These are phyloP conservation scores for Syngnathus floridae DNA, from an alignment of 2,113 vertebrate species.

Conservation along the genomic window DNA sequence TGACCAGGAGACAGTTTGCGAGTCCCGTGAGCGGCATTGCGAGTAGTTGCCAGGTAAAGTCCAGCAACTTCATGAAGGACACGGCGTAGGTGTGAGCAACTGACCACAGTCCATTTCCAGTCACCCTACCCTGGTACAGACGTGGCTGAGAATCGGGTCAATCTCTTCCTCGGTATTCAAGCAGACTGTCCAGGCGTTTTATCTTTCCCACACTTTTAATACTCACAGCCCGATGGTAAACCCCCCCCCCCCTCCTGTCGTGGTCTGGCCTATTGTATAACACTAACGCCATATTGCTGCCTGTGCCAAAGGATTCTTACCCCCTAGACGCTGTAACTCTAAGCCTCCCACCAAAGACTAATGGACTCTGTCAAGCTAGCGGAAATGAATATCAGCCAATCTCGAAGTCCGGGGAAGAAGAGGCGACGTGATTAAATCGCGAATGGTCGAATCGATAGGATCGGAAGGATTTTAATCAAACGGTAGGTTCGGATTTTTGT, in stretches of 20 bases:
- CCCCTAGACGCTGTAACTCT: conserved; percentile 40
- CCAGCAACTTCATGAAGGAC: conserved; percentile 27
- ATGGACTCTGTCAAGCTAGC: conserved; percentile 58
- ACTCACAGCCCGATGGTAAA: conserved; percentile 18
- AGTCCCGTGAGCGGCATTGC: conserved; percentile 11
- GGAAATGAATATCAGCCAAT: conserved; percentile 56
- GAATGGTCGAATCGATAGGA: background rate
- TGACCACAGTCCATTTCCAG: background rate
- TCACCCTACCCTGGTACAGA: background rate
- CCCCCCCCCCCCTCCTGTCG: conserved; percentile 8
- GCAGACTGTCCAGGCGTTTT: conserved; percentile 15
- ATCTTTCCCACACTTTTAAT: conserved; percentile 35
- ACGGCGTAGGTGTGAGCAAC: conserved; percentile 14
- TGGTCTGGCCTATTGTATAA: conserved; percentile 19
- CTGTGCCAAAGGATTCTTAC: conserved; percentile 27
- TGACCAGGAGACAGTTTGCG: conserved; percentile 11
- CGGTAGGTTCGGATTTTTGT: no score
- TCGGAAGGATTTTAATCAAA: background rate
- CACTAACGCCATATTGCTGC: conserved; percentile 22
- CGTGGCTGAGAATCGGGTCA: background rate
- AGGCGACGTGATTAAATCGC: conserved; percentile 37
- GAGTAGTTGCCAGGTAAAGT: conserved; percentile 6
- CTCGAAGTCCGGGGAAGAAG: conserved; percentile 27
- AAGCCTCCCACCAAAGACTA: conserved; percentile 52
- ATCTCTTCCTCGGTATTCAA: background rate